Percentiles rank a stretch among this genome's conserved stretches.
These are phyloP conservation scores for Nomada hirtipes DNA, from an alignment of 2,888 invertebrate genomes.

Conservation along the genomic window DNA sequence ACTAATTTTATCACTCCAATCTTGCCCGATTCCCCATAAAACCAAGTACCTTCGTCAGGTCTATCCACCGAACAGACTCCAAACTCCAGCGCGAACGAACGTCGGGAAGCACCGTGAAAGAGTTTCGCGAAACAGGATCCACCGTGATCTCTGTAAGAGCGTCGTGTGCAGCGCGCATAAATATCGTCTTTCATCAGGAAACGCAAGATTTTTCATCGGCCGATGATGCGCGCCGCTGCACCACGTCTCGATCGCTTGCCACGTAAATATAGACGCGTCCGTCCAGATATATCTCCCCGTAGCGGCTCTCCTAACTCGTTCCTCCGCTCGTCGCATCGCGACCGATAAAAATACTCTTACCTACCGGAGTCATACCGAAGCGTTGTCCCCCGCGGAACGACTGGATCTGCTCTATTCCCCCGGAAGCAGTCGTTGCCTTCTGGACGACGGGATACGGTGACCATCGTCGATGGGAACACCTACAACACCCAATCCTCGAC, in stretches of 20 bases:
- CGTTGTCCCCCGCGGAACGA: neutral
- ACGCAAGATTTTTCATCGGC: slow-evolving; percentile 66
- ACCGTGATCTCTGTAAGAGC: neutral
- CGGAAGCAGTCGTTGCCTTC: neutral
- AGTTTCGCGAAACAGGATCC: slow-evolving; percentile 39
- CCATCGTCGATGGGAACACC: slow-evolving; percentile 52
- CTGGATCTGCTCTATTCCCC: slow-evolving; percentile 3
- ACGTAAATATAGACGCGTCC: slow-evolving; percentile 69
- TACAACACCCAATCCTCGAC: slow-evolving; percentile 55
- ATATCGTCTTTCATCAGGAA: slow-evolving; percentile 69
- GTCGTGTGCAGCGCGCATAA: slow-evolving; percentile 52
- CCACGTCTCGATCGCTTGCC: slow-evolving; percentile 56
- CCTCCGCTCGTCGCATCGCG: slow-evolving; percentile 20
- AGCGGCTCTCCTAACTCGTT: slow-evolving; percentile 21
- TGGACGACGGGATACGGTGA: slow-evolving; percentile 37
- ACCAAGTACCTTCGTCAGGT: slow-evolving; percentile 4
- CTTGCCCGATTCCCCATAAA: slow-evolving; percentile 7
- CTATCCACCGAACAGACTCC: slow-evolving; percentile 8
- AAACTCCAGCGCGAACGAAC: neutral
- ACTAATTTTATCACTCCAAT: neutral
- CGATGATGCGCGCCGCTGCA: slow-evolving; percentile 58
- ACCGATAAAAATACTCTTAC: slow-evolving; percentile 38
- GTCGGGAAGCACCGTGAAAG: neutral
- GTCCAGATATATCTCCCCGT: slow-evolving; percentile 63
- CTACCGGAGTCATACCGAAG: neutral